Base-by-base conservation (phyloP, 2,113 vertebrate species). In the Oreochromis spilurus region DNA sequence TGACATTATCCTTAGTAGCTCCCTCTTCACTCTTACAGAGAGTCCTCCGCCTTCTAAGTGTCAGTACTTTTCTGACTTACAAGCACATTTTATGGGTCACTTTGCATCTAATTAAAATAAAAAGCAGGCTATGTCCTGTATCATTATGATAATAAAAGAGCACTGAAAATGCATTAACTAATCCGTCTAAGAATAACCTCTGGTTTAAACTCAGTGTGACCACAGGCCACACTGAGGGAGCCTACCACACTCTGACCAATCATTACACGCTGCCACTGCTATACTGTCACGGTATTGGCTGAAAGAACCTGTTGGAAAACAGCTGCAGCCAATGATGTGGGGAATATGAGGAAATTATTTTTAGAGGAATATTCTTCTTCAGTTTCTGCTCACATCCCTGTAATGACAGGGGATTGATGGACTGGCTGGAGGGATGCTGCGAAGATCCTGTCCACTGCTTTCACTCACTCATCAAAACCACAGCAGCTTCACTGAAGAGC, bases 341-440 rank as follows among this genome's bases (percentile, higher is more conserved):
- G 67, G 93, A 86, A 75, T 83, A 87, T 85, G 93, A 87, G 75
- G 65, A 84, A 81, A 90, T 90, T 93, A 94, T 93, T 91, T 91
- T 92, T 88, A 77, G 90, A 85, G 81, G 70, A 90, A 85, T 84
- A 83, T 88, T 87, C 86, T 36, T 65, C 82, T 85, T 55, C 62
- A 57, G 89, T 91, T 82, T 70, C 17, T 93, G 54, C 85, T 91
- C 78, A 72, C 79, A 38, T 92, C 79, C 62, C 77, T 54, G 84
- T 93, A 95, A 95, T 95, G 91, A 93, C 88, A 96, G 95, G 84
- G 93, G 67, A 79, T 45, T 87, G 90, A 85, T 87, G 82, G 83
- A 86, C 89, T 81, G 91, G 91, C 86, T 87, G 2, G 50, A 93
- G 54, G 55, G 82, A 87, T 43, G 79, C 87, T 84, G 81, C 79